Evolutionary conservation across 2,797 vertebrate genomes (phyloP).

Genomic region (Pseudomugil tenellus): DNA sequence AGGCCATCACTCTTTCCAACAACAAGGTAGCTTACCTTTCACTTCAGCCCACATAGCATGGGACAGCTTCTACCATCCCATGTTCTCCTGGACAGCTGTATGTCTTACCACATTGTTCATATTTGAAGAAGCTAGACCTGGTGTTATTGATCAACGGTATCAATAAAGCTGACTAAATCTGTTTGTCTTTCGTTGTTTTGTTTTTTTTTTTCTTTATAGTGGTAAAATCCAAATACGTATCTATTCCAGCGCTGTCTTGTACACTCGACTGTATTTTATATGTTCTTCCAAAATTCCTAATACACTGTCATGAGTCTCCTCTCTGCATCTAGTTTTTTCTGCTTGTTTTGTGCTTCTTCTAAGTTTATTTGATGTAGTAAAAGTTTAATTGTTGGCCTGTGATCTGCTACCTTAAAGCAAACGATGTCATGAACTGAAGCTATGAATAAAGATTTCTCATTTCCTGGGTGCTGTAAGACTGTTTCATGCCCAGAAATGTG

Average conservation of each 20-base stretch:
- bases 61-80: slow-evolving; percentile 32
- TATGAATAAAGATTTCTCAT: too few species aligned
- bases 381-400: too few species aligned
- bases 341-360: too few species aligned
- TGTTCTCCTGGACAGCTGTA: slow-evolving; percentile 9
- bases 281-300: too few species aligned
- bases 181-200: not conserved
- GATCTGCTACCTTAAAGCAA: too few species aligned
- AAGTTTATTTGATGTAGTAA: too few species aligned
- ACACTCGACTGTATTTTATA: too few species aligned
- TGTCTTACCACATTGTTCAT: not conserved
- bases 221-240: not conserved
- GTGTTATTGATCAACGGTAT: not conserved
- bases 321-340: too few species aligned
- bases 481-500: too few species aligned
- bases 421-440: too few species aligned
- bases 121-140: not conserved
- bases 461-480: too few species aligned
- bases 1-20: slow-evolving; percentile 69
- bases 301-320: too few species aligned
- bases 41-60: slow-evolving; percentile 42
- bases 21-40: slow-evolving; percentile 66
- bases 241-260: not conserved
- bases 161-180: not conserved
- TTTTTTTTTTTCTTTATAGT: not conserved